A percentile compares a stretch with the other conserved stretches of the same genome.
These are phyloP conservation scores for Coracias cyanogaster DNA, from an alignment of 2,797 vertebrate genomes.

Conservation along the genomic window DNA sequence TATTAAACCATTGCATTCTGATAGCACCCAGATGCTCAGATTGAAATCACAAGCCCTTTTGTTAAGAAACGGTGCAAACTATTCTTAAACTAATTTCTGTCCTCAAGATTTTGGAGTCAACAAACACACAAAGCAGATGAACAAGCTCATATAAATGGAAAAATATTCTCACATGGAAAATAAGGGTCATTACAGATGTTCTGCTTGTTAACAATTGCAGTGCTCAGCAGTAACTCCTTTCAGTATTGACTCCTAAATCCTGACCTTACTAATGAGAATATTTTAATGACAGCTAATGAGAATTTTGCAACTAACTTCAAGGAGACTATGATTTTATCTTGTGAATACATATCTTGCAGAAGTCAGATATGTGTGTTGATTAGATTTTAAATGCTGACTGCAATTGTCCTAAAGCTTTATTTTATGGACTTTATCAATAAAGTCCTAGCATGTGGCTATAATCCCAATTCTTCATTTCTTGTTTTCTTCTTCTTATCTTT, in stretches of 20 bases:
- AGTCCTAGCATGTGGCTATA: background rate
- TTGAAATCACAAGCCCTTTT: background rate
- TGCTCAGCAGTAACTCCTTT: background rate
- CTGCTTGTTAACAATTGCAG: background rate
- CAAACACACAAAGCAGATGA: background rate
- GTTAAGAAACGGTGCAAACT: background rate
- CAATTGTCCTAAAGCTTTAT: background rate
- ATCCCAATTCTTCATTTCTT: background rate
- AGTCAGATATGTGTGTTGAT: background rate
- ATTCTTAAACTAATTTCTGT: conserved; percentile 9
- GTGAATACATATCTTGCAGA: background rate
- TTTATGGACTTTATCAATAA: background rate
- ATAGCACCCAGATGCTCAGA: conserved; percentile 21
- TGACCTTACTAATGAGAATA: background rate
- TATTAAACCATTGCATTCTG: background rate
- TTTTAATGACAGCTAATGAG: background rate
- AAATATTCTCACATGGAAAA: background rate
- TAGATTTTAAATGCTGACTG: background rate
- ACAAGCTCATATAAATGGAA: background rate
- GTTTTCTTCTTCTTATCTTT: background rate
- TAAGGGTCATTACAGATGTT: background rate
- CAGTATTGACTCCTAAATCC: background rate
- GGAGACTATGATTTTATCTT: background rate
- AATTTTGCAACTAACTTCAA: background rate
- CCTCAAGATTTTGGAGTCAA: background rate